Evolutionary conservation across 1,140 invertebrate species (phyloP), one percentile per base, ranked within the genome.

Genomic region (Diachasma alloeum): DNA sequence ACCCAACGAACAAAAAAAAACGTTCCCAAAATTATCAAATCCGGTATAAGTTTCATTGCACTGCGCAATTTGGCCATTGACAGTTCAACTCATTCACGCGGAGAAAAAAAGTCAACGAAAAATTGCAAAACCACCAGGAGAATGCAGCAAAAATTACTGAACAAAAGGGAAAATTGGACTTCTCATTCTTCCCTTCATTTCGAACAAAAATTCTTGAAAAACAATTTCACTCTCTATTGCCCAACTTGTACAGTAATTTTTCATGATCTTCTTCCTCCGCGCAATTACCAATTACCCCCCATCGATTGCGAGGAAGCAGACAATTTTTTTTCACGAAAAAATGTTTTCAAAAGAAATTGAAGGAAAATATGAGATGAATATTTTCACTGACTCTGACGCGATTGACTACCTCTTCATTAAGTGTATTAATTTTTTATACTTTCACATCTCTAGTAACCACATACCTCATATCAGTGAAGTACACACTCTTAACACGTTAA

Each of bases 361-460:
- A 66, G 26, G 15, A 66, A 26, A 31, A 31, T 68, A 68, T 37
- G 4, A 31, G 15, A 10, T 5, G 13, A 19, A 68, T 39, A 26
- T 26, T 53, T 70, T 67, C 24, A 78, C 82, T 84, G 80, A 83
- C 77, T 81, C 79, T 81, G 77, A 83, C 81, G 86, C 82, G 82
- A 85, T 84, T 84, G 84, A 87, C 85, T 88, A 88, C 87, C 87
- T 88, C 86, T 84, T 86, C 80, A 79, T 63, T 87, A 87, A 87
- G 81, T 87, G 85, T 89, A 88, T 88, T 88, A 87, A 88, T 83
- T 87, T 87, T 88, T 88, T 88, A 84, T 87, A 88, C 83, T 86
- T 87, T 88, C 88, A 88, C 86, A 86, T 84, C 86, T 87, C 87
- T 88, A 89, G 86, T 87, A 87, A 88, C 87, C 86, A 82, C 86